Evolutionary conservation across 2,113 vertebrate species (phyloP).

Genomic region (Triplophysa rosa): DNA sequence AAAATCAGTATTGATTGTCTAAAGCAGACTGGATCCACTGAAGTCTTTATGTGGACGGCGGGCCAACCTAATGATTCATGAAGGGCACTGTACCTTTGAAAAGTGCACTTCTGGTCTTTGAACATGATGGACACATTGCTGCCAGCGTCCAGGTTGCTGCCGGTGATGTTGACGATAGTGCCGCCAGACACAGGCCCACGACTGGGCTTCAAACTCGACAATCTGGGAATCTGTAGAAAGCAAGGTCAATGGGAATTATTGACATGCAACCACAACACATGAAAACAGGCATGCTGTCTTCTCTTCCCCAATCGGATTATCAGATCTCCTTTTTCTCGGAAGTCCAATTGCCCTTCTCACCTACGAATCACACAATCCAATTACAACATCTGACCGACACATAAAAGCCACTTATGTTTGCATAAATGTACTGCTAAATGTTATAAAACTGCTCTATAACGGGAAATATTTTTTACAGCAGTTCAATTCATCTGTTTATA

Average conservation of each 20-base stretch:
- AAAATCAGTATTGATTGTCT: slow-evolving; percentile 47
- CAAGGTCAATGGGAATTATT: slow-evolving; percentile 6
- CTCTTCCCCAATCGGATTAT: slow-evolving; percentile 56
- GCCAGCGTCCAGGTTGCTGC: slow-evolving; percentile 91
- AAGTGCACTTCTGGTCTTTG: slow-evolving; percentile 89
- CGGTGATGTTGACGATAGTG: slow-evolving; percentile 92
- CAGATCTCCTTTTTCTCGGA: slow-evolving; percentile 47
- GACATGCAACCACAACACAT: neutral
- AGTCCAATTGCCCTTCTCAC: slow-evolving; percentile 47
- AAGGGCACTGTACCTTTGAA: slow-evolving; percentile 80
- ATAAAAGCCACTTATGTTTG: slow-evolving; percentile 60
- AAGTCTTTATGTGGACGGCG: neutral
- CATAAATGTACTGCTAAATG: slow-evolving; percentile 59
- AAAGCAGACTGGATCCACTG: slow-evolving; percentile 9
- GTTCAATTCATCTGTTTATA: slow-evolving; percentile 39
- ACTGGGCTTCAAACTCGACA: slow-evolving; percentile 83
- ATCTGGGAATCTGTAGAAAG: slow-evolving; percentile 79
- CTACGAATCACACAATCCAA: slow-evolving; percentile 60
- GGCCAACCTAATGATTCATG: slow-evolving; percentile 36
- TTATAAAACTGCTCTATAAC: slow-evolving; percentile 49
- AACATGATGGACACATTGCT: slow-evolving; percentile 94
- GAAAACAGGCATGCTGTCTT: slow-evolving; percentile 2
- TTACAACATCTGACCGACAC: slow-evolving; percentile 46
- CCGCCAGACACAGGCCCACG: slow-evolving; percentile 92
- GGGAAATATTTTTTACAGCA: slow-evolving; percentile 28